phyloP scores from a whole-genome alignment of 30 jellyfish, hydroid and myxozoan species.

The Euphysa ruthae region DNA sequence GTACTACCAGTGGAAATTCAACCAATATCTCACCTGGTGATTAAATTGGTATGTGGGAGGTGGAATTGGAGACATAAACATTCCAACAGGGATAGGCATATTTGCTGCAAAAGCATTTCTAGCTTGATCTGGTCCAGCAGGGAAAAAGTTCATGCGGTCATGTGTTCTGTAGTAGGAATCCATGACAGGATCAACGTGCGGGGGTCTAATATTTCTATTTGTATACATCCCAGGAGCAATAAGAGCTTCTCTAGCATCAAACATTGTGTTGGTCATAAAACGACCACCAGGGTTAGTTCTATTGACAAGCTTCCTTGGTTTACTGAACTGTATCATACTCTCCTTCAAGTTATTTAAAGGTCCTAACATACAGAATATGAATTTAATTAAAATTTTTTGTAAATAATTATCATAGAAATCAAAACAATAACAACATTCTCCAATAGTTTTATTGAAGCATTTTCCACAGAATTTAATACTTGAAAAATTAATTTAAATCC shows the following conservation, averaged over 20 bases:
- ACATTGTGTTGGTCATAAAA: constrained; percentile 90
- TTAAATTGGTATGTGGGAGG: constrained; percentile 90
- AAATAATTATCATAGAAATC: too few species aligned
- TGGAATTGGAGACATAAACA: constrained; percentile 92
- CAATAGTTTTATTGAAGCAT: too few species aligned
- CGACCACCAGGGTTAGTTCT: constrained; percentile 98
- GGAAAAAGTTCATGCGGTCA: constrained; percentile 93
- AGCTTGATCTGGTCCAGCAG: constrained; percentile 99
- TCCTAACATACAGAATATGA: too few species aligned
- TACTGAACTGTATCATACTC: constrained; percentile 93
- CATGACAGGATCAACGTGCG: constrained; percentile 84
- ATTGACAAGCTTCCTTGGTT: constrained; percentile 87
- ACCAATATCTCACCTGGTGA: constrained; percentile 50
- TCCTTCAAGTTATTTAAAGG: constrained; percentile 89
- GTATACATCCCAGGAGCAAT: constrained; percentile 97
- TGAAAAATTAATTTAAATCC: too few species aligned
- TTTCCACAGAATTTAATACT: too few species aligned
- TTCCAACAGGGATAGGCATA: constrained; percentile 93
- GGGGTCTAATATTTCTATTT: constrained; percentile 77
- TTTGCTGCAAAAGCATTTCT: constrained; percentile 93
- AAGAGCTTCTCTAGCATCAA: constrained; percentile 96
- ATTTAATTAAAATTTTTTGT: too few species aligned
- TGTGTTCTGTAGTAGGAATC: constrained; percentile 94
- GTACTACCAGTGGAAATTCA: too few species aligned
- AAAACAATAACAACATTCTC: too few species aligned